phyloP scores from a whole-genome alignment of 2,113 vertebrate species.

The Brienomyrus longianalis region DNA sequence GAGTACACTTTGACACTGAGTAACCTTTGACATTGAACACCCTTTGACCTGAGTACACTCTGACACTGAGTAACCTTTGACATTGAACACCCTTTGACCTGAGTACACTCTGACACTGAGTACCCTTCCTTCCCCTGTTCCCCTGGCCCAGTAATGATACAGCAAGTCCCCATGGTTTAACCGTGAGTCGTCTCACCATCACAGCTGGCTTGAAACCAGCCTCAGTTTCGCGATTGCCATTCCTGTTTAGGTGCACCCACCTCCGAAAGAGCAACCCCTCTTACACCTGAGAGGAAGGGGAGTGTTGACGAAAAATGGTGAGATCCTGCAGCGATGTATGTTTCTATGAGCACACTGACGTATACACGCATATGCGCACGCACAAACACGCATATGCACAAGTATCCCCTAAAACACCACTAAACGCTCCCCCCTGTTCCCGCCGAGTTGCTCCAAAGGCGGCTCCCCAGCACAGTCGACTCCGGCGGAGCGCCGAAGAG shows the following conservation, averaged over 20 bases:
- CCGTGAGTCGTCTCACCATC: not conserved
- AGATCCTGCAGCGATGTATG: not conserved
- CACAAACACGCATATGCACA: not conserved
- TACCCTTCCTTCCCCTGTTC: not conserved
- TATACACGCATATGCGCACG: not conserved
- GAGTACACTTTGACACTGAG: not conserved
- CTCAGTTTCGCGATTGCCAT: not conserved
- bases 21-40: too few species aligned
- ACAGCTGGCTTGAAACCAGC: not conserved
- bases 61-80: too few species aligned
- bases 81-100: too few species aligned
- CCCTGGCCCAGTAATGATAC: not conserved
- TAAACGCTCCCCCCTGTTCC: constrained; percentile 30
- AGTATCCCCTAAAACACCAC: too few species aligned
- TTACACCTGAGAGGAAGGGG: not conserved
- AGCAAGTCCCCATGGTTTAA: not conserved
- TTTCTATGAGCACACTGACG: not conserved
- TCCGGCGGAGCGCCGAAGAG: constrained; percentile 39
- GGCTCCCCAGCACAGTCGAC: constrained; percentile 37
- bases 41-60: too few species aligned
- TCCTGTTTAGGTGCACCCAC: not conserved
- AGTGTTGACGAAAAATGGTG: not conserved
- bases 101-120: too few species aligned
- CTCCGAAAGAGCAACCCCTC: not conserved
- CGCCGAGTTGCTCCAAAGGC: constrained; percentile 52